Conservation (phyloP, 2,797 vertebrate species). For the Pseudotriccus pelzelni region DNA sequence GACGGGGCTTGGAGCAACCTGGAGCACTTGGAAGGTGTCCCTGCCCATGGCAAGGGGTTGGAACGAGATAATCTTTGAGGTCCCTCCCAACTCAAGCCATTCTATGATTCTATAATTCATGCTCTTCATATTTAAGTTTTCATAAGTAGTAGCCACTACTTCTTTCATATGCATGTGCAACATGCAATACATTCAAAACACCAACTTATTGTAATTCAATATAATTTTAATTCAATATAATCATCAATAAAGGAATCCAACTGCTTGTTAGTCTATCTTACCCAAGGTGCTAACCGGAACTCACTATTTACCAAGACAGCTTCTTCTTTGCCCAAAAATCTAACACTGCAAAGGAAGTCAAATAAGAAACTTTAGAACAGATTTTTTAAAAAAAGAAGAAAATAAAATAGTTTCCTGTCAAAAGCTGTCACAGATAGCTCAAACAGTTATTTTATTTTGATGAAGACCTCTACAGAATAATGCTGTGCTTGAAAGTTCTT, state of each 20-base stretch:
- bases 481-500: neutral
- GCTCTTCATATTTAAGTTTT: neutral
- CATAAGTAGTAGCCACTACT: neutral
- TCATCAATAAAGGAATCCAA: neutral
- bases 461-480: neutral
- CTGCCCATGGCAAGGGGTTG: neutral
- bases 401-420: neutral
- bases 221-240: neutral
- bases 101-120: neutral
- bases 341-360: neutral
- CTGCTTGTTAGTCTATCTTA: neutral
- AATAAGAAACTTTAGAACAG: neutral
- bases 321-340: neutral
- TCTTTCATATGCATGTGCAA: neutral
- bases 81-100: neutral
- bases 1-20: neutral
- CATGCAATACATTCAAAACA: neutral
- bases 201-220: neutral
- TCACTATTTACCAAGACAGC: neutral
- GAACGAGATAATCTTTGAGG: neutral
- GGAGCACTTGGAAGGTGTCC: neutral
- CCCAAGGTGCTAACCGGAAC: neutral
- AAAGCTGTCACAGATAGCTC: neutral
- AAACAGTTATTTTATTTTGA: neutral
- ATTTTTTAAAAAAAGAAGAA: too few relatives aligned